Base-by-base conservation (phyloP, 2,888 invertebrate genomes). In the Heteropelma amictum region DNA sequence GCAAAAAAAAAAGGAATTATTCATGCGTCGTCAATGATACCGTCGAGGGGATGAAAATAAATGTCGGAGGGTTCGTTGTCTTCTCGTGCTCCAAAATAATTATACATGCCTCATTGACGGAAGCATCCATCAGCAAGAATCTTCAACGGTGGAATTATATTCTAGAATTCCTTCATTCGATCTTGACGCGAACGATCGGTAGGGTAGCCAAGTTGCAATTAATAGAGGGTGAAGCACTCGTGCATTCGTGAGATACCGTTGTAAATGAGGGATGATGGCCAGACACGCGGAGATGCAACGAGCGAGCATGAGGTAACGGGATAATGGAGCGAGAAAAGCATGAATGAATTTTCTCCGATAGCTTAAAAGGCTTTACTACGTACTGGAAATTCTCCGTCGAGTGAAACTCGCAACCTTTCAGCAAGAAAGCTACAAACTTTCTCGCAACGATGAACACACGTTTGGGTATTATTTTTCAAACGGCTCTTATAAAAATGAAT, bases 321-420 rank as follows among this genome's bases (percentile, higher is more conserved):
- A 73, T 78, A 67, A 73, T 76, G 58, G 76, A 65, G 63, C 64
- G 8, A 21, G 68, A 53, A 77, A 79, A 80, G 79, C 82, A 80
- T 82, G 81, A 82, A 76, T 80, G 80, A 79, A 78, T 79, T 71
- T 78, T 77, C 79, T 78, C 77, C 79, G 77, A 79, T 77, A 76
- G 79, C 63, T 74, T 80, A 54, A 65, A 51, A 53, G 54, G 38
- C n/a, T 51, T 60, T 35, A 19, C 19, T 40, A n/a, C 23, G 30
- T 60, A 54, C 26, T 26, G 40, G 61, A 54, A 30, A 40, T 60
- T 23, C 42, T 53, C 63, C 26, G 51, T 23, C 38, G 19, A 35
- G 56, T 30, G 47, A 17, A 71, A 67, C 65, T 14, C 40, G 49
- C 33, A 54, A 26, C 33, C 30, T n/a, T 26, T 58, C 23, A 40